phyloP scores from a whole-genome alignment of 64 coral and sea anemone genomes.

The Dendrophyllia cribrosa region DNA sequence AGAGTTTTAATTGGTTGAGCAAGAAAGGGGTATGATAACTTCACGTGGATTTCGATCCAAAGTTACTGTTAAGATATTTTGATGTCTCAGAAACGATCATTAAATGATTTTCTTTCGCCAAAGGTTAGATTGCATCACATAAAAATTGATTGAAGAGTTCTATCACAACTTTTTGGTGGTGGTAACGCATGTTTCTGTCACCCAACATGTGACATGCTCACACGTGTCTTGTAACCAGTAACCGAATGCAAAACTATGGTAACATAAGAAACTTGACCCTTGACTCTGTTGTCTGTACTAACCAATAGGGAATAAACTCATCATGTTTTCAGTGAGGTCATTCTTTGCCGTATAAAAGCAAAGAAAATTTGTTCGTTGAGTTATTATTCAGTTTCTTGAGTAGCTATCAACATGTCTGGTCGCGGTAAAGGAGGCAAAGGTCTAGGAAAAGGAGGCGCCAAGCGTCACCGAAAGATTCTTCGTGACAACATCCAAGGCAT shows the following conservation, averaged over 20 bases:
- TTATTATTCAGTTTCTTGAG: too few species aligned
- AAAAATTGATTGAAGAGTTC: background rate
- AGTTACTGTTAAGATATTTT: background rate
- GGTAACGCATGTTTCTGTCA: background rate
- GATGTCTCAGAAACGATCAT: too few species aligned
- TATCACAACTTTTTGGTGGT: background rate
- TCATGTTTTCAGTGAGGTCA: background rate
- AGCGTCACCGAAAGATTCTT: constrained; percentile 88
- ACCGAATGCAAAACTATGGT: background rate
- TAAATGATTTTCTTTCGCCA: too few species aligned
- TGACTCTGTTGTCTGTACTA: background rate
- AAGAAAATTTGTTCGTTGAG: background rate
- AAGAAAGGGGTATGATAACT: background rate
- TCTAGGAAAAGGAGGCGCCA: constrained; percentile 91
- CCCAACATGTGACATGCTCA: too few species aligned
- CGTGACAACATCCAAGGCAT: constrained; percentile 86
- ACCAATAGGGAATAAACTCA: background rate
- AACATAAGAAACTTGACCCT: background rate
- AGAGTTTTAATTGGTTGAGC: background rate
- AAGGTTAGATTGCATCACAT: too few species aligned
- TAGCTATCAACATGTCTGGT: constrained; percentile 45
- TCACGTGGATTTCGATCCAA: background rate
- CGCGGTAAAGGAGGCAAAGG: constrained; percentile 73
- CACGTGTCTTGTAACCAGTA: background rate
- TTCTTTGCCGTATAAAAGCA: background rate